Conservation (phyloP, 2,113 vertebrate genomes). For the Cephalopterus ornatus region DNA sequence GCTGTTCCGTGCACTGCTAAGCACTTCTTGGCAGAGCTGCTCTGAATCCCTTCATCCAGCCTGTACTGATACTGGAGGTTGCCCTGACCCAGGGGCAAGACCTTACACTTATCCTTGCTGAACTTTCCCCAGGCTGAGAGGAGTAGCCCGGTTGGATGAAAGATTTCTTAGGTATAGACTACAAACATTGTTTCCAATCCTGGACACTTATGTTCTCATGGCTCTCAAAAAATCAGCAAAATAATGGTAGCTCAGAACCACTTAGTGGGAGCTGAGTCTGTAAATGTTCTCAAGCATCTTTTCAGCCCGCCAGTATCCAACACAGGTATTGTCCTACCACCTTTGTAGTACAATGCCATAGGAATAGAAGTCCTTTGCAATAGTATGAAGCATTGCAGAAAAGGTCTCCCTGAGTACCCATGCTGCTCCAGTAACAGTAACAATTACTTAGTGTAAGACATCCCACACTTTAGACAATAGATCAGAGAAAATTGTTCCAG, state of each 20-base stretch:
- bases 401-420: not conserved
- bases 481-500: not conserved
- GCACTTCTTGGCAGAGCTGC: not conserved
- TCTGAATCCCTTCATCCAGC: not conserved
- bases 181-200: not conserved
- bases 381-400: not conserved
- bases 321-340: not conserved
- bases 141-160: not conserved
- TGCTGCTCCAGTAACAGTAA: not conserved
- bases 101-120: not conserved
- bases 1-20: rapidly evolving
- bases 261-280: not conserved
- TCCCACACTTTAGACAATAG: not conserved
- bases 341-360: rapidly evolving
- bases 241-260: not conserved
- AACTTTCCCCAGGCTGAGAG: not conserved
- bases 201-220: not conserved
- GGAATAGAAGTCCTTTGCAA: not conserved
- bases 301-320: not conserved
- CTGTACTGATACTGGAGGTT: not conserved
- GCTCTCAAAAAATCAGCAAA: not conserved
- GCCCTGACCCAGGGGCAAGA: not conserved
- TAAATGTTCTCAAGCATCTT: not conserved
- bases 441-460: not conserved
- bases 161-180: not conserved